Conservation (phyloP, 2,113 vertebrate species). For the Herpetotheres cachinnans region DNA sequence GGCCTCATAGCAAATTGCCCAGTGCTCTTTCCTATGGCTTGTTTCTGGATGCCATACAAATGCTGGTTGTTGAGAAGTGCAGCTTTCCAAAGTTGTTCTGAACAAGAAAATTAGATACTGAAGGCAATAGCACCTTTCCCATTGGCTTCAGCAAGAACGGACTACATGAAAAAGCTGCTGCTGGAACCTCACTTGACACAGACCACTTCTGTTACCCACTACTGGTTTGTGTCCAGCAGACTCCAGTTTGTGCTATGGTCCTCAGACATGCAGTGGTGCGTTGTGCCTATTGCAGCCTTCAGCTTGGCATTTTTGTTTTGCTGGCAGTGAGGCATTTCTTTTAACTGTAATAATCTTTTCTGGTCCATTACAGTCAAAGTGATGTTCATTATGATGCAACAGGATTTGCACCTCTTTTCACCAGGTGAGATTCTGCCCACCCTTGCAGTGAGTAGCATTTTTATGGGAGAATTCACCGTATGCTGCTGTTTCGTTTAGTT, state of each 20-base stretch:
- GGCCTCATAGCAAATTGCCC: neutral
- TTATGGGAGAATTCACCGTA: neutral
- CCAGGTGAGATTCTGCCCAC: neutral
- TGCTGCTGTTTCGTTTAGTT: neutral
- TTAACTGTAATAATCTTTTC: neutral
- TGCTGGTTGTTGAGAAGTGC: neutral
- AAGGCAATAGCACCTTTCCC: neutral
- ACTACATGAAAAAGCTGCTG: neutral
- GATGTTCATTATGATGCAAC: neutral
- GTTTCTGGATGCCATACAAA: neutral
- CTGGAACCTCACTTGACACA: neutral
- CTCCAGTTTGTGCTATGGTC: neutral
- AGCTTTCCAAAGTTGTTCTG: neutral
- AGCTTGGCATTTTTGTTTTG: neutral
- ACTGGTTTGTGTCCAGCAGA: neutral
- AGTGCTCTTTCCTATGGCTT: neutral
- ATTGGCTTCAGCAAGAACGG: neutral
- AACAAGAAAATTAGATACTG: neutral
- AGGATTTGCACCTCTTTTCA: neutral
- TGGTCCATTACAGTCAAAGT: neutral
- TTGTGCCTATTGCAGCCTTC: neutral
- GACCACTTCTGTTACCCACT: neutral
- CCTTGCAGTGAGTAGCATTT: neutral
- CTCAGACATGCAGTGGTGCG: neutral
- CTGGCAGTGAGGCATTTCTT: neutral